phyloP scores from a whole-genome alignment of 2,888 invertebrate genomes.

The Calameuta pallipes region DNA sequence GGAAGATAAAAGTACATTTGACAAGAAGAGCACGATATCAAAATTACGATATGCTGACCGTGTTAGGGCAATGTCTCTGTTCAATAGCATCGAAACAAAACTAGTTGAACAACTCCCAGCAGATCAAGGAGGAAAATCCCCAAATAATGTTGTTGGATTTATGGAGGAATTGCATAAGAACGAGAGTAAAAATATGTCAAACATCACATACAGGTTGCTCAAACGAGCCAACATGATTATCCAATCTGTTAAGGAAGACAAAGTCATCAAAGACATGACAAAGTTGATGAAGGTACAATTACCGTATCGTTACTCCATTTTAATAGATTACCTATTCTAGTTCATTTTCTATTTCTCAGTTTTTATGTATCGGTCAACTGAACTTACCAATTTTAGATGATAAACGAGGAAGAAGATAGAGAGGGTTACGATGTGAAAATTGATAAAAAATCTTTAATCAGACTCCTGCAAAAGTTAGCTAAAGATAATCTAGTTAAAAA shows the following conservation, averaged over 20 bases:
- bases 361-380: neutral
- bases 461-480: constrained; percentile 72
- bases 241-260: constrained; percentile 70
- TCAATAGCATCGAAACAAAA: constrained; percentile 58
- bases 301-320: neutral
- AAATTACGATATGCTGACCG: constrained; percentile 10
- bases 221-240: constrained; percentile 74
- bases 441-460: constrained; percentile 75
- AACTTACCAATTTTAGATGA: constrained; percentile 54
- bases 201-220: constrained; percentile 66
- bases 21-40: neutral
- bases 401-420: constrained; percentile 69
- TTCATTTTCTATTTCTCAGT: constrained; percentile 9
- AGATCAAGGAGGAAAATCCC: constrained; percentile 36
- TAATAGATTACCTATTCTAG: constrained; percentile 10
- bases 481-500: constrained; percentile 71
- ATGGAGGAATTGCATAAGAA: constrained; percentile 49
- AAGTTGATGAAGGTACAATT: constrained; percentile 66
- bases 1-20: neutral
- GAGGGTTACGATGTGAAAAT: constrained; percentile 70
- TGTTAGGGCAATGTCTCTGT: constrained; percentile 40
- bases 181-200: constrained; percentile 40
- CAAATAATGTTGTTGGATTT: constrained; percentile 48
- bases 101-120: constrained; percentile 56
- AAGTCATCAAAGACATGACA: constrained; percentile 70